Evolutionary conservation across 2,797 vertebrate genomes (phyloP), one percentile per base, ranked within the genome.

Genomic region (Propithecus perrieri): DNA sequence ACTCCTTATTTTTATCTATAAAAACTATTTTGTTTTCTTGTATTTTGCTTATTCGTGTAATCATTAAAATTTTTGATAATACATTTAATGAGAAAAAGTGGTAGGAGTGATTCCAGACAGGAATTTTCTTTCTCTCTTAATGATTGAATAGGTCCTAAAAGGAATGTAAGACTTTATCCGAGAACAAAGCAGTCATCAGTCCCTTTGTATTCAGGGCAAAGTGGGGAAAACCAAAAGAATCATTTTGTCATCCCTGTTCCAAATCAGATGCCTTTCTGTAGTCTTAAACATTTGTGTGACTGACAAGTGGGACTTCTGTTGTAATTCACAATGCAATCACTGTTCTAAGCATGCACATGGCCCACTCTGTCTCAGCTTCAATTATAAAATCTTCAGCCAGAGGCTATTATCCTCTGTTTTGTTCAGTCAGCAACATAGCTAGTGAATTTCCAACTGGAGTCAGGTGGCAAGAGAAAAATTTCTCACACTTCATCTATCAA

Each of bases 291-390:
- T 94, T 96, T 97, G 94, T 96, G 95, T 94, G 93, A 74, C 85
- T 94, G 95, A 95, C 94, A 96, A 96, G 95, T 91, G 86, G 93
- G 94, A 96, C 97, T 94, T 96, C n/a, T 97, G 97, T 95, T 95
- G 72, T 85, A 35, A 91, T 30, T 50, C 95, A 98, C 97, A 97
- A 94, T 94, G 80, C 48, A 3, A 2, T 93, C 96, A 69, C 97
- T 98, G 97, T 98, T 97, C 94, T 78, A 12, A 57, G 65, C 63
- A 50, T 1, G 94, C 94, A 90, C 96, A 79, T 94, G 94, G 96
- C 89, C 96, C 85, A 48, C 96, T 96, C 61, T 35, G 74, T 79
- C 95, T 96, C 91, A 41, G 91, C 94, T 85, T 94, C 92, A 59
- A 50, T 90, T 89, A 89, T 72, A 90, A 96, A 97, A 89, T 93